Evolutionary conservation across 2,797 vertebrate species (phyloP).

Genomic region (Esox masquinongy): DNA sequence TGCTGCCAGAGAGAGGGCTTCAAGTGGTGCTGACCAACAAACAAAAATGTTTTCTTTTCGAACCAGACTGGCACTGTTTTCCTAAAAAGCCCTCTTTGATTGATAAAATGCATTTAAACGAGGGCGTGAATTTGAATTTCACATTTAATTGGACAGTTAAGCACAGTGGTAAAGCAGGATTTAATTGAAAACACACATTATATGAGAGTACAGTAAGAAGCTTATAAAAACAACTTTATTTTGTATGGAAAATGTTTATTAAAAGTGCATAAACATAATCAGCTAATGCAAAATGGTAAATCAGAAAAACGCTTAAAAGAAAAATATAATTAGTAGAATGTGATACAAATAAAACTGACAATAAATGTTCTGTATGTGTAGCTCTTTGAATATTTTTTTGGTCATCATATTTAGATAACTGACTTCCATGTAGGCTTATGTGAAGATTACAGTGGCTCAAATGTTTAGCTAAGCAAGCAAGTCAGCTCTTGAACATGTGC

Average conservation of each 20-base stretch:
- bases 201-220: slow-evolving; percentile 45
- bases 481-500: not conserved
- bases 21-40: slow-evolving; percentile 56
- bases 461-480: slow-evolving; percentile 34
- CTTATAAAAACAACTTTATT: slow-evolving; percentile 35
- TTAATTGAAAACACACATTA: slow-evolving; percentile 52
- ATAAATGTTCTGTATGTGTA: not conserved
- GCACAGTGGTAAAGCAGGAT: slow-evolving; percentile 63
- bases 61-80: slow-evolving; percentile 56
- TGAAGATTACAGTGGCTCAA: slow-evolving; percentile 31
- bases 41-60: slow-evolving; percentile 49
- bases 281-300: not conserved
- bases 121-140: slow-evolving; percentile 61
- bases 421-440: not conserved
- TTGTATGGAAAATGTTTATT: not conserved
- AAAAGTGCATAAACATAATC: not conserved
- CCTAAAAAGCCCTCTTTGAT: slow-evolving; percentile 57
- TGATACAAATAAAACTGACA: not conserved
- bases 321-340: not conserved
- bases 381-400: not conserved
- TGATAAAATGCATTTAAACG: slow-evolving; percentile 53
- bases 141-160: slow-evolving; percentile 50
- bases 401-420: not conserved
- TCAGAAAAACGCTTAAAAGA: not conserved
- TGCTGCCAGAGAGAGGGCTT: slow-evolving; percentile 22